These are phyloP conservation scores for Pantala flavescens DNA, from an alignment of 1,140 invertebrate species.

Conservation along the genomic window DNA sequence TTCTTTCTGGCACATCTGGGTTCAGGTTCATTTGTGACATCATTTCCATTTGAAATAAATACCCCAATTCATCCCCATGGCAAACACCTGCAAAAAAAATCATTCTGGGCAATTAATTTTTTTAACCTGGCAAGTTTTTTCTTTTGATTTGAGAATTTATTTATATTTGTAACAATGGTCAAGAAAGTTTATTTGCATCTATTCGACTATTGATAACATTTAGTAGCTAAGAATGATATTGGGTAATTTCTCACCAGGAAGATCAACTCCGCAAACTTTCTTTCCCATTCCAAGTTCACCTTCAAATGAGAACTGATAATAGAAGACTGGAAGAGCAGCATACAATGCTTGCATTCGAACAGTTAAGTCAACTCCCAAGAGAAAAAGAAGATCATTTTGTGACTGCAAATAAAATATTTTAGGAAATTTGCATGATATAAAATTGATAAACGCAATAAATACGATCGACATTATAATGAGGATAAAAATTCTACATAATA, in stretches of 20 bases:
- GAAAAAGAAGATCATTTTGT: background rate
- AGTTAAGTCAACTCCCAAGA: background rate
- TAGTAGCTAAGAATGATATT: no score
- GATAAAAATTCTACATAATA: background rate
- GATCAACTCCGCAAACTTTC: background rate
- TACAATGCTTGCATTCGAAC: background rate
- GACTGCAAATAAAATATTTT: background rate
- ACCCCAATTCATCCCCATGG: constrained; percentile 17
- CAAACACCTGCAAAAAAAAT: constrained; percentile 12
- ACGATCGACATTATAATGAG: background rate
- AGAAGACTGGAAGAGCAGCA: background rate
- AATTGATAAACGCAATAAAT: background rate
- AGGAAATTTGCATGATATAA: background rate
- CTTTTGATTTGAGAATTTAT: no score
- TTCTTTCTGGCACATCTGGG: background rate
- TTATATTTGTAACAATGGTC: no score
- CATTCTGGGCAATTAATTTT: no score
- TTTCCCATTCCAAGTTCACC: background rate
- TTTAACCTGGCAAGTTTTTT: no score
- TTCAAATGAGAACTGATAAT: constrained; percentile 11
- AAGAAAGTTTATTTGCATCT: no score
- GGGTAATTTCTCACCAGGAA: background rate
- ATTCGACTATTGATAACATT: no score
- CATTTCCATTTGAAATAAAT: constrained; percentile 12
- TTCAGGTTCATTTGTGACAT: background rate